Evolutionary conservation across 2,113 vertebrate species (phyloP).

Genomic region (Oncorhynchus gorbuscha): DNA sequence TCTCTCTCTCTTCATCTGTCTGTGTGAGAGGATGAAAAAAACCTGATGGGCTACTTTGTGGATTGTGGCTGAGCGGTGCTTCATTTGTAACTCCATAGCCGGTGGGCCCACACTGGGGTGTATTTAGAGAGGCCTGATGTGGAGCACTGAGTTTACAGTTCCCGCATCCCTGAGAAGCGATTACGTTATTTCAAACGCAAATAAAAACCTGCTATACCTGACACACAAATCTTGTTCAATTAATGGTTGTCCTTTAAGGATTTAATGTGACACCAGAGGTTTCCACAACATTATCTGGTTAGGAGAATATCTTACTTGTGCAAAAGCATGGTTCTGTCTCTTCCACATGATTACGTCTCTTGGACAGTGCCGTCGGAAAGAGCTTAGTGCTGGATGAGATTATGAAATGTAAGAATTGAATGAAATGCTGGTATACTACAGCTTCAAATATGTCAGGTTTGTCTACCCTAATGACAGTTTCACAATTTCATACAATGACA

Average conservation of each 20-base stretch:
- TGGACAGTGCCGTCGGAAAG: not conserved
- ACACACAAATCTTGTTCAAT: conserved; percentile 3
- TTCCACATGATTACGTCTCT: not conserved
- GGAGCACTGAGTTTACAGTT: conserved; percentile 31
- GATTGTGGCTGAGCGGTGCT: conserved; percentile 28
- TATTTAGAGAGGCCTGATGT: conserved; percentile 49
- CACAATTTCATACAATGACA: not conserved
- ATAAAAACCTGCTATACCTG: conserved; percentile 8
- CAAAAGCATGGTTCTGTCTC: not conserved
- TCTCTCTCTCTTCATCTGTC: not conserved
- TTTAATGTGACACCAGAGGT: not conserved
- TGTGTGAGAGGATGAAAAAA: not conserved
- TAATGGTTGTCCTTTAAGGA: not conserved
- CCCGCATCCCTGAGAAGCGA: conserved; percentile 30
- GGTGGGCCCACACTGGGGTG: not conserved
- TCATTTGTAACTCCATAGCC: conserved; percentile 49
- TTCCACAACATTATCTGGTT: not conserved
- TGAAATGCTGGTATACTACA: not conserved
- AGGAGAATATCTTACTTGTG: not conserved
- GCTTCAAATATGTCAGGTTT: not conserved
- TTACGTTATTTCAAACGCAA: conserved; percentile 14
- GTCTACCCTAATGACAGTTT: not conserved
- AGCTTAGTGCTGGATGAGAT: not conserved
- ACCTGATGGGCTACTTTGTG: conserved; percentile 10
- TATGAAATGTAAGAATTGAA: not conserved